phyloP scores from a whole-genome alignment of 1,140 invertebrate genomes.

The Phymorhynchus buccinoides region DNA sequence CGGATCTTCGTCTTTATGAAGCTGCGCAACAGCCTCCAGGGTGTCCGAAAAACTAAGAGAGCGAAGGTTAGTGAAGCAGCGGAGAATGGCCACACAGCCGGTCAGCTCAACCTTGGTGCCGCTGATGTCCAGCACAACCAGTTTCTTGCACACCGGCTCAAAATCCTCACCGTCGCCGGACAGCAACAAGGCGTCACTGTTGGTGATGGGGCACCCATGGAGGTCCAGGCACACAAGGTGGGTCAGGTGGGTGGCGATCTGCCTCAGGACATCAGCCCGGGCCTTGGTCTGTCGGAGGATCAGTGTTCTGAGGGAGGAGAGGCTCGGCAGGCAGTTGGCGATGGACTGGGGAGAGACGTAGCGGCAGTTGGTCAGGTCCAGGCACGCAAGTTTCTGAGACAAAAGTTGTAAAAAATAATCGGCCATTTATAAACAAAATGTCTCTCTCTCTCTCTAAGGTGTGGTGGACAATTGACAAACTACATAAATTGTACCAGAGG shows the following conservation, averaged over 20 bases:
- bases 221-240: slow-evolving; percentile 30
- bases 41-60: slow-evolving; percentile 30
- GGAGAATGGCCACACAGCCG: slow-evolving; percentile 23
- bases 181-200: slow-evolving; percentile 27
- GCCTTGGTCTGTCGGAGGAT: slow-evolving; percentile 27
- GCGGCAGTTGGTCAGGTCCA: slow-evolving; percentile 35
- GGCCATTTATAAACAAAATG: neutral
- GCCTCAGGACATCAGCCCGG: slow-evolving; percentile 16
- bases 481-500: no score
- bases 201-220: slow-evolving; percentile 39
- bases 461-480: no score
- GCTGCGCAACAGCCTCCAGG: slow-evolving; percentile 33
- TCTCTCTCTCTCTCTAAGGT: no score
- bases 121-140: slow-evolving; percentile 37
- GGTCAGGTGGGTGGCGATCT: neutral
- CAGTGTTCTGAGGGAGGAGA: slow-evolving; percentile 12
- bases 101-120: slow-evolving; percentile 33
- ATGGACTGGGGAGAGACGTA: slow-evolving; percentile 15
- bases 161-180: slow-evolving; percentile 20
- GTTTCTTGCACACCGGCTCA: slow-evolving; percentile 15
- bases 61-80: slow-evolving; percentile 13
- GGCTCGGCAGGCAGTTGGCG: slow-evolving; percentile 15
- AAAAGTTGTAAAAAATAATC: neutral
- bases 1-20: neutral
- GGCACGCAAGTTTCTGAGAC: slow-evolving; percentile 36